Base-by-base conservation (phyloP, 1,140 invertebrate genomes). In the Danaus plexippus region DNA sequence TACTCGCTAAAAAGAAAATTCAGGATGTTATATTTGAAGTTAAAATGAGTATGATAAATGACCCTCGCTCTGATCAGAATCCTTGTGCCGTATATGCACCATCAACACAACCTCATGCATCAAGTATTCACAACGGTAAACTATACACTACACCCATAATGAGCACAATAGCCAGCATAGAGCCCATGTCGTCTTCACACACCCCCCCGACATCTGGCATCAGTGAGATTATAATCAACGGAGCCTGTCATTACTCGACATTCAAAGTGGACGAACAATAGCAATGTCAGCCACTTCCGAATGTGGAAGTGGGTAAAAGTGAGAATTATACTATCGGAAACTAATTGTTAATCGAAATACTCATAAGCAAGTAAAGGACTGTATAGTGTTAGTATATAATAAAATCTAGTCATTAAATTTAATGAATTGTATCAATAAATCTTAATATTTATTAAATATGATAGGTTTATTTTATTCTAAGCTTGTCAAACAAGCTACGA, bases 1-100 rank as follows among this genome's bases (percentile, higher is more conserved):
- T 87, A 10, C 75, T 87, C 11, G 79, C 80, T 9, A 87, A 87
- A 57, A 87, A 87, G 53, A 87, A 84, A 49, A 87, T 87, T 51
- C 81, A 84, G 63, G 81, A 87, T 75, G 74, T 80, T 11, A 87
- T 87, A 72, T 87, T 85, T 77, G 84, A 87, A 64, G 80, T 87
- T 1, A 87, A 85, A 75, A 85, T 87, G 81, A 77, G 77, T 15
- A 78, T 81, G 69, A 82, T 85, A 11, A 68, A 60, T 64, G 84
- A 87, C 42, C 63, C 67, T n/a, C 62, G 72, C 51, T 13, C 57
- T 6, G 77, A 83, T 13, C 77, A 75, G 43, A 57, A 44, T 9
- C 18, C 61, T n/a, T 77, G 77, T 42, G 74, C 74, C 10, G 75
- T 80, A 0, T 80, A 67, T 44, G 62, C 74, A 22, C 71, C 75